These are phyloP conservation scores for Trididemnum miniatum DNA, from an alignment of 23 tunicate genomes.

Conservation along the genomic window DNA sequence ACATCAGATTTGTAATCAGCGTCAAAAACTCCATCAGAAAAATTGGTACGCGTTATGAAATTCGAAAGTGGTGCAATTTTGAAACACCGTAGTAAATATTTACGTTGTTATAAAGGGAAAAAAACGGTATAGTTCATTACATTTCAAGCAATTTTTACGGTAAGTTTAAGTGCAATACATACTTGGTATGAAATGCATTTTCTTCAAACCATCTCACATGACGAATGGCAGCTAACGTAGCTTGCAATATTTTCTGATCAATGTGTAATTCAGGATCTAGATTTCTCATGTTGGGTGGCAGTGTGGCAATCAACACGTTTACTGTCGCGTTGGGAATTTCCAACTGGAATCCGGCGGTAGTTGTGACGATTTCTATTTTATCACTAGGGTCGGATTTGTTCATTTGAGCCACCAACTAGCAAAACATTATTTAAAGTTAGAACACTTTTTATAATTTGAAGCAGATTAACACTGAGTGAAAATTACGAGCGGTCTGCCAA, in stretches of 20 bases:
- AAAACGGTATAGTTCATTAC: too few relatives aligned
- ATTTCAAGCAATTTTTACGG: too few relatives aligned
- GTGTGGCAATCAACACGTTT: constrained; percentile 66
- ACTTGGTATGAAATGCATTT: constrained; percentile 90
- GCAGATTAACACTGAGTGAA: too few relatives aligned
- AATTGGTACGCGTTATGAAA: too few relatives aligned
- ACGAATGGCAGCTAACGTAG: constrained; percentile 79
- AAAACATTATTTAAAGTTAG: too few relatives aligned
- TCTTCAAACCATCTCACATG: constrained; percentile 97
- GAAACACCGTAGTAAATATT: too few relatives aligned
- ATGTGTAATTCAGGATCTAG: constrained; percentile 64
- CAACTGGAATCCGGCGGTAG: constrained; percentile 63
- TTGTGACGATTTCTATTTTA: constrained; percentile 17
- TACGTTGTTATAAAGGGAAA: too few relatives aligned
- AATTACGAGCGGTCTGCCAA: too few relatives aligned
- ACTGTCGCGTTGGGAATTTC: constrained; percentile 31
- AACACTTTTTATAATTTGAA: too few relatives aligned
- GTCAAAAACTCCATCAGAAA: not conserved
- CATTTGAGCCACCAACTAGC: constrained; percentile 48
- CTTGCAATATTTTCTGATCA: constrained; percentile 64
- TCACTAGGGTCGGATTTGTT: constrained; percentile 29
- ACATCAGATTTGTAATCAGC: too few relatives aligned
- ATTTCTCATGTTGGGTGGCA: constrained; percentile 73
- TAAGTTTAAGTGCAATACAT: too few relatives aligned
- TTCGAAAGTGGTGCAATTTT: too few relatives aligned